These are phyloP conservation scores for Priocnemis perturbator DNA, from an alignment of 2,888 invertebrate genomes.

Conservation along the genomic window DNA sequence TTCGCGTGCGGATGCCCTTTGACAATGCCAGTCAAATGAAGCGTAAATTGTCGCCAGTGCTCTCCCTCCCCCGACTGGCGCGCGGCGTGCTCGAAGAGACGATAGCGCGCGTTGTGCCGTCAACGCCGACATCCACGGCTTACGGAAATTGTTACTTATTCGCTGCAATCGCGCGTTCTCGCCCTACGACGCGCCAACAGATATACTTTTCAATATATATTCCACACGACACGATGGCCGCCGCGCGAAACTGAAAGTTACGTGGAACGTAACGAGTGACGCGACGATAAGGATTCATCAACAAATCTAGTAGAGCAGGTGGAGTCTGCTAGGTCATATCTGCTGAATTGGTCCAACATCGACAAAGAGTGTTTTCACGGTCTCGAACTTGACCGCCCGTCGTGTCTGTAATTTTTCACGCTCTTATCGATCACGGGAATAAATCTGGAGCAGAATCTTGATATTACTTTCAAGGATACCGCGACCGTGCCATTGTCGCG, in stretches of 20 bases:
- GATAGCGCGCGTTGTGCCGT: neutral
- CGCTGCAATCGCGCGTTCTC: neutral
- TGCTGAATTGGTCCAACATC: no score
- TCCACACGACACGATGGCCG: neutral
- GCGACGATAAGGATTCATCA: no score
- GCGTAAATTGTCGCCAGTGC: slow-evolving; percentile 39
- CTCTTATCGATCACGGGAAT: no score
- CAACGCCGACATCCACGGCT: neutral
- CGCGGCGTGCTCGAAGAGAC: slow-evolving; percentile 2
- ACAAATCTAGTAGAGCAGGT: no score
- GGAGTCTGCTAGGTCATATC: no score
- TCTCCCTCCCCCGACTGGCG: slow-evolving; percentile 26
- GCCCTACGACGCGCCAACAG: neutral
- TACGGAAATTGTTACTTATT: slow-evolving; percentile 4
- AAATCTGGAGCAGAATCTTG: no score
- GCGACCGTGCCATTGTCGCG: neutral
- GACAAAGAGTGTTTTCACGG: no score
- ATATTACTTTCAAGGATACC: slow-evolving; percentile 20
- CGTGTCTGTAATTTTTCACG: no score
- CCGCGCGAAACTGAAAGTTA: neutral
- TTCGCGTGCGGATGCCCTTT: slow-evolving; percentile 42
- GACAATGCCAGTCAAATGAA: slow-evolving; percentile 52
- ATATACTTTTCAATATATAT: neutral
- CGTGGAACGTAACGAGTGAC: no score
- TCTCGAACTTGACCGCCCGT: no score